Evolutionary conservation across 2,113 vertebrate genomes (phyloP), one percentile per base, ranked within the genome.

Genomic region (Microcebus ravelobensis): DNA sequence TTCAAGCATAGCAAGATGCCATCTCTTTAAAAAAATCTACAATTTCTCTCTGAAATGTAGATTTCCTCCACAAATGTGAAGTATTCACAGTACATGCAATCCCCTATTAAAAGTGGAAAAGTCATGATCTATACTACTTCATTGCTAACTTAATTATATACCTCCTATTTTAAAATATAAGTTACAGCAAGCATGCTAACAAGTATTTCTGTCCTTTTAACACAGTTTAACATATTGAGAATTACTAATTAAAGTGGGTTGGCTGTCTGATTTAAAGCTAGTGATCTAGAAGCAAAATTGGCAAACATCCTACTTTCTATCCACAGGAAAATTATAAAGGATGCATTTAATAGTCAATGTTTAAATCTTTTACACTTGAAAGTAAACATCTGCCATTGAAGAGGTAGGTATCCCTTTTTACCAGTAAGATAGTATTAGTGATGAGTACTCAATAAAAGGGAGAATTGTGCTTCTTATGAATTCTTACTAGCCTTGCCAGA

Each of bases 301-400:
- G 8, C 11, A 85, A 91, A 67, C 55, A 34, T 39, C 59, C 34
- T 77, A 63, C 52, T 59, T 79, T 77, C 20, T 57, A 74, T 31
- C 23, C 70, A 57, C 1, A 74, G 23, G 36, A 86, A 63, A 61
- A 71, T 31, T 31, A 39, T 23, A 7, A 48, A 83, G 57, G 34
- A 67, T 70, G 3, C 27, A 68, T n/a, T 77, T 7, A 61, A 61
- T 11, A 79, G 27, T 65, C 34, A 90, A 55, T 4, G 81, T 71
- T 86, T 87, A 8, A 21, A 74, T 87, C 14, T 91, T 87, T 84
- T 85, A 85, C 42, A 80, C 48, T 94, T 83, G 86, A 92, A 95
- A 90, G 76, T 71, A 93, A 90, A 90, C 34, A 59, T 52, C 6
- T 91, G 23, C 31, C 65, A 8, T 3, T 79, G 27, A 96, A 95